Evolutionary conservation across 2,797 vertebrate genomes (phyloP), one percentile per base, ranked within the genome.

Genomic region (Coccyzus lansbergi): DNA sequence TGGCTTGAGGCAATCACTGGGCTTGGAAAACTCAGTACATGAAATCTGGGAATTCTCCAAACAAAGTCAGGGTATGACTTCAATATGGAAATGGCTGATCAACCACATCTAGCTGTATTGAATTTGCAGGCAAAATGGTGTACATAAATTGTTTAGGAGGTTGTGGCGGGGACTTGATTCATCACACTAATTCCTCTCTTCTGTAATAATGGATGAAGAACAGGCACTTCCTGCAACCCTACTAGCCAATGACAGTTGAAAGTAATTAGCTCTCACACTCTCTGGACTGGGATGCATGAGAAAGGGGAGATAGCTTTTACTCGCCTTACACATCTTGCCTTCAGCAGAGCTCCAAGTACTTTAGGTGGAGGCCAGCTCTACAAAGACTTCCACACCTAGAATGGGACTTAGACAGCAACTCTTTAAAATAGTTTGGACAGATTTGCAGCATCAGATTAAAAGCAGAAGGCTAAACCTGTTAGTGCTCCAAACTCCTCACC

Each of bases 301-400:
- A 64, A 77, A 63, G 10, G 31, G 36, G 70, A 78, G 17, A 33
- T 4, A 78, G 44, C 12, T 88, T 83, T 81, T 46, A 44, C 49
- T 63, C 5, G 2, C 24, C 36, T 64, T 64, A 44, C 6, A 29
- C 21, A 48, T 58, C 40, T 64, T 88, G 53, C 49, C 49, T 74
- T 82, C 88, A 84, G 56, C 52, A 87, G 65, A 82, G 48, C 63
- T 88, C 42, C 48, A 33, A 48, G 60, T 59, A 65, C 59, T 42
- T 76, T 12, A 58, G 21, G 79, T 3, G 3, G 42, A 76, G 24
- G 38, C 0, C 0, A 87, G 25, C 63, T 63, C 59, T 67, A 56
- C 44, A 44, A 78, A 38, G 34, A 10, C 51, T 79, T 69, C 56
- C 56, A 55, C 17, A 55, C 18, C n/a, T 52, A 63, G 31, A 91